Percentiles rank a stretch among this genome's conserved stretches.
Evolutionary conservation across 37 sponge, comb jelly and placozoan genomes (phyloP).

Genomic region (Ephydatia muelleri): DNA sequence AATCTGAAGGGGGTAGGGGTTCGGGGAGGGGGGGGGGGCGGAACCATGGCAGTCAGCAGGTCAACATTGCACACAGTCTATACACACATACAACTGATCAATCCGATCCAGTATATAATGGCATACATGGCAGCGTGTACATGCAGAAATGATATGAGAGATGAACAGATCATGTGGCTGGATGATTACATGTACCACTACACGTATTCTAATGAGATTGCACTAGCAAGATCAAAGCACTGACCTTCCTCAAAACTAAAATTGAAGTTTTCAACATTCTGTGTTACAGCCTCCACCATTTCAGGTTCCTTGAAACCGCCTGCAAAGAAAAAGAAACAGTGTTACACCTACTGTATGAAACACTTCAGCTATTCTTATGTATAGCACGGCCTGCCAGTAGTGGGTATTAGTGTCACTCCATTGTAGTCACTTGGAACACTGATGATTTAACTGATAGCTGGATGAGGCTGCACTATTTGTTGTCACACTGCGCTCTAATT

Average conservation of each 20-base stretch:
- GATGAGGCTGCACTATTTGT: too few relatives aligned
- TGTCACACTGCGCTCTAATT: too few relatives aligned
- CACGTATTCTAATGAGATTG: neutral
- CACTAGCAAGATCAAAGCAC: neutral
- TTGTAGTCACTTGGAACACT: too few relatives aligned
- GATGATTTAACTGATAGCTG: too few relatives aligned
- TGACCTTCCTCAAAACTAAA: conserved; percentile 16
- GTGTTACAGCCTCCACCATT: neutral
- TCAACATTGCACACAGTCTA: too few relatives aligned
- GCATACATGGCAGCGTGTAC: neutral
- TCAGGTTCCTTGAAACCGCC: conserved; percentile 53
- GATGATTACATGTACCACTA: too few relatives aligned
- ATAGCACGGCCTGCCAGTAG: too few relatives aligned
- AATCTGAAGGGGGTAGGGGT: conserved; percentile 45
- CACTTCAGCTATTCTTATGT: too few relatives aligned
- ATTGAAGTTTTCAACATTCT: neutral
- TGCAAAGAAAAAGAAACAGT: neutral
- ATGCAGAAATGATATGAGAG: neutral
- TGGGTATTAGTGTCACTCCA: too few relatives aligned
- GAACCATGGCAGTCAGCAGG: neutral
- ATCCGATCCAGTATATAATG: neutral
- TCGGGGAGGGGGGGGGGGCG: too few relatives aligned
- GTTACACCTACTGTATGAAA: too few relatives aligned
- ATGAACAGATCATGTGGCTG: neutral
- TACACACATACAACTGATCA: too few relatives aligned